phyloP scores from a whole-genome alignment of 2,113 vertebrate genomes.

The Atlantisia rogersi region DNA sequence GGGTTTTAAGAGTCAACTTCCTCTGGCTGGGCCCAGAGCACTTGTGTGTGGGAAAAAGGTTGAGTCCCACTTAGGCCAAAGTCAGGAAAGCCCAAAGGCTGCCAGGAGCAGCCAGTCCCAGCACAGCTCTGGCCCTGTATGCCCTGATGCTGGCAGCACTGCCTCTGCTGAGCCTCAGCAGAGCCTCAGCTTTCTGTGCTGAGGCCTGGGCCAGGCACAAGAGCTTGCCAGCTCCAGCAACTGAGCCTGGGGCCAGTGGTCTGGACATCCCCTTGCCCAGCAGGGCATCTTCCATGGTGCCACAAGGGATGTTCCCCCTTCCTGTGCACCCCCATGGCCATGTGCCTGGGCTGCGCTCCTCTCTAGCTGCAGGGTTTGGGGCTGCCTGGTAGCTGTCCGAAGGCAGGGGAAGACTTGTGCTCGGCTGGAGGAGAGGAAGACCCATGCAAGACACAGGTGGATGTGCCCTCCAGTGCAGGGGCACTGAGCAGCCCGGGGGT shows the following conservation, averaged over 20 bases:
- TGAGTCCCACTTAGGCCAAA: background rate
- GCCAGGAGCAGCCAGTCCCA: rapidly evolving
- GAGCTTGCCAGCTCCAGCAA: background rate
- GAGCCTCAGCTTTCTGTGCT: background rate
- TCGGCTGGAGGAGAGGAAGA: background rate
- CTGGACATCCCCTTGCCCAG: background rate
- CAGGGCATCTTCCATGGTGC: rapidly evolving
- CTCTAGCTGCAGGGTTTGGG: background rate
- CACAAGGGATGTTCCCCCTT: rapidly evolving
- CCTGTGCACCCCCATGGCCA: background rate
- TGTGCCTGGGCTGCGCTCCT: background rate
- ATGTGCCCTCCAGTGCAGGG: background rate
- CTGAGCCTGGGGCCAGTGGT: background rate
- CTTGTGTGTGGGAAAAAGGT: background rate
- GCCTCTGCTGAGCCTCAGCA: background rate
- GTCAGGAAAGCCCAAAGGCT: background rate
- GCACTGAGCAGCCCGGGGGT: rapidly evolving
- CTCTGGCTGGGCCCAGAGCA: background rate
- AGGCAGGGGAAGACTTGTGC: background rate
- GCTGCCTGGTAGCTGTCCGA: background rate
- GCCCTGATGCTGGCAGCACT: rapidly evolving
- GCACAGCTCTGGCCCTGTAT: rapidly evolving
- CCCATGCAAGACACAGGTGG: rapidly evolving
- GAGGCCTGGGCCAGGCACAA: background rate
- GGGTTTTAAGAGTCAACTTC: background rate